These are phyloP conservation scores for Hyperoodon ampullatus DNA, from an alignment of 2,113 vertebrate genomes.

Conservation along the genomic window DNA sequence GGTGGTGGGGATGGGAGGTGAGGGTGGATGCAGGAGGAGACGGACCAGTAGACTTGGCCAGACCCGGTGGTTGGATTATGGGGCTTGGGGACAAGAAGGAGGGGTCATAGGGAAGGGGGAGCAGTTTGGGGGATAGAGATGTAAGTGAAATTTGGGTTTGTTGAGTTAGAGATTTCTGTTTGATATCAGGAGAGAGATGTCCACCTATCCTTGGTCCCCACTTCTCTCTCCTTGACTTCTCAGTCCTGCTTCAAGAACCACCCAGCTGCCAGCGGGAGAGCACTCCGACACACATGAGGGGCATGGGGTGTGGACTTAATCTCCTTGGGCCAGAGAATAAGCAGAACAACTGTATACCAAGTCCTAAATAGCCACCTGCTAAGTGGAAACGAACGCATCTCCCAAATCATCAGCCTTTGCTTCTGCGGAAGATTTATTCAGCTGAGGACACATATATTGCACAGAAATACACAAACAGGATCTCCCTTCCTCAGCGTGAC, in stretches of 20 bases:
- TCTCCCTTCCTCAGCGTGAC: not conserved
- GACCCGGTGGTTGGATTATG: not conserved
- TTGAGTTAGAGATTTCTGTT: not conserved
- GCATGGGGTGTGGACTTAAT: not conserved
- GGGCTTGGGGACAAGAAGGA: too few relatives aligned
- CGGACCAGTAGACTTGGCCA: too few relatives aligned
- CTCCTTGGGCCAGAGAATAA: not conserved
- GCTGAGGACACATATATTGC: not conserved
- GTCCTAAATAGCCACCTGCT: not conserved
- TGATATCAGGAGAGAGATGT: not conserved
- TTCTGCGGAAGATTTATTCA: not conserved
- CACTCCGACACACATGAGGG: too few relatives aligned
- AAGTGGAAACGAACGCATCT: not conserved
- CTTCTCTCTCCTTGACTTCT: not conserved
- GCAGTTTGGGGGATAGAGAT: not conserved
- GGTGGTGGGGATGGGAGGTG: too few relatives aligned
- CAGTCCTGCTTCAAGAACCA: not conserved
- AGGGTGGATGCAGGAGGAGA: too few relatives aligned
- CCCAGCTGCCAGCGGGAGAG: too few relatives aligned
- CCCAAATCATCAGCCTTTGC: not conserved
- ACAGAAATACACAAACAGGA: not conserved
- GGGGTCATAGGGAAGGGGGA: not conserved
- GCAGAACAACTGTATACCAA: not conserved
- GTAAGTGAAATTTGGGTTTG: not conserved
- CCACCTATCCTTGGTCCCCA: too few relatives aligned